A percentile compares a stretch with the other conserved stretches of the same genome.
phyloP scores from a whole-genome alignment of 2,888 invertebrate species.

The Deilephila elpenor region DNA sequence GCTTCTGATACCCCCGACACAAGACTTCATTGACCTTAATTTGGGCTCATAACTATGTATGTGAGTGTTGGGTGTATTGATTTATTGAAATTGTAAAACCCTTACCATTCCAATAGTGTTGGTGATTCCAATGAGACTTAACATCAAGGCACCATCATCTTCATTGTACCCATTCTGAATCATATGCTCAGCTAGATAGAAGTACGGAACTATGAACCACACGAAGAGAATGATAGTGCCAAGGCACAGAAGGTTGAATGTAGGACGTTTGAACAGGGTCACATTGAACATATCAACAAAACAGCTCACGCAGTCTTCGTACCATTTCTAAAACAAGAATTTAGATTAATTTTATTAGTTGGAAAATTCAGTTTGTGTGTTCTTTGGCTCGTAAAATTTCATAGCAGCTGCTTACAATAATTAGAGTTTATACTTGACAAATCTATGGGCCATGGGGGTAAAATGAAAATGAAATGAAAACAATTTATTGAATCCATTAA shows the following conservation, averaged over 20 bases:
- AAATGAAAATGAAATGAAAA: too few relatives aligned
- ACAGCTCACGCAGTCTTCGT: conserved; percentile 69
- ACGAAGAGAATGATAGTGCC: conserved; percentile 95
- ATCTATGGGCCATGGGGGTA: too few relatives aligned
- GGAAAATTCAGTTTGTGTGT: too few relatives aligned
- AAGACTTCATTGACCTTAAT: too few relatives aligned
- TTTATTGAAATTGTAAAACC: background rate
- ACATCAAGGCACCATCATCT: conserved; percentile 90
- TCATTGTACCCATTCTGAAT: conserved; percentile 87
- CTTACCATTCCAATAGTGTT: conserved; percentile 96
- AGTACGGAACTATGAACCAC: conserved; percentile 98
- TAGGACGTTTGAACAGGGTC: conserved; percentile 89
- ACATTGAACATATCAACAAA: conserved; percentile 87
- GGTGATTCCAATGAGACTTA: conserved; percentile 94
- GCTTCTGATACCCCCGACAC: too few relatives aligned
- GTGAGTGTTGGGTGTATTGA: too few relatives aligned
- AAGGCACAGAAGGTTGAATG: conserved; percentile 92
- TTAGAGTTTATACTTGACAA: too few relatives aligned
- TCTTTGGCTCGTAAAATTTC: too few relatives aligned
- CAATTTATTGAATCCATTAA: too few relatives aligned
- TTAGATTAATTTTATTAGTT: background rate
- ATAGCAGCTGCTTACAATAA: too few relatives aligned
- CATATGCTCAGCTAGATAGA: conserved; percentile 95
- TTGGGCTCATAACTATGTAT: too few relatives aligned
- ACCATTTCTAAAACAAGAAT: conserved; percentile 69